Evolutionary conservation across 2,888 invertebrate species (phyloP).

Genomic region (Hyposoter dolosus): DNA sequence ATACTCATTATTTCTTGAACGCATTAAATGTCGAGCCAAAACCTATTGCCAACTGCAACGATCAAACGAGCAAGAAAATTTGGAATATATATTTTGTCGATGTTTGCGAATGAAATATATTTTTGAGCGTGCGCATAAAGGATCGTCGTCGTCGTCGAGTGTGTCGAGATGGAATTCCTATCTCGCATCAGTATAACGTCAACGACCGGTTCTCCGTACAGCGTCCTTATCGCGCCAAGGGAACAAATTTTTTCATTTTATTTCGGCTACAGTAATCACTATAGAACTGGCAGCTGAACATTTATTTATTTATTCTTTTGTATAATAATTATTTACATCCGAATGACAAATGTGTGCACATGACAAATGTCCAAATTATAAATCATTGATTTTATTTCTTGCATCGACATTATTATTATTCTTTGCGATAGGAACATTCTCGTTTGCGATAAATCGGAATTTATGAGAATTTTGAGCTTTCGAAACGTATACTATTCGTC

Average conservation of each 20-base stretch:
- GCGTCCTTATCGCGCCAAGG: conserved; percentile 77
- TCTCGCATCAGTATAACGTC: conserved; percentile 72
- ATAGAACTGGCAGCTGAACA: not conserved
- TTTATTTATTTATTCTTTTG: not conserved
- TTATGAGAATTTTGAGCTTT: conserved; percentile 7
- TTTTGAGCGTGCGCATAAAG: not conserved
- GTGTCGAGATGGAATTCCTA: conserved; percentile 54
- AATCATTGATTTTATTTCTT: not conserved
- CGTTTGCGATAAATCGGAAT: conserved; percentile 20
- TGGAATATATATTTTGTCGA: conserved; percentile 12
- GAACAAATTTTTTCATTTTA: conserved; percentile 55
- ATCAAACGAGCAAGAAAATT: too few relatives aligned
- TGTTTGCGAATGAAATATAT: conserved; percentile 21
- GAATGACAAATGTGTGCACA: too few relatives aligned
- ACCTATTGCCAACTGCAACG: not conserved
- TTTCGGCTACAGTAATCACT: conserved; percentile 67
- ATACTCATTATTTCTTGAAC: conserved; percentile 1
- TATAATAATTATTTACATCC: too few relatives aligned
- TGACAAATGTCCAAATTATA: not conserved
- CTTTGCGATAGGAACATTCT: not conserved
- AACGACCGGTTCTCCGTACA: conserved; percentile 79
- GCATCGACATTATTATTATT: not conserved
- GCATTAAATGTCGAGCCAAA: not conserved
- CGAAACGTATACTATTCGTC: not conserved
- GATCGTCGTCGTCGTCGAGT: conserved; percentile 32